These are phyloP conservation scores for Anneissia japonica DNA, from an alignment of 35 echinoderm and acorn worm species.

Conservation along the genomic window DNA sequence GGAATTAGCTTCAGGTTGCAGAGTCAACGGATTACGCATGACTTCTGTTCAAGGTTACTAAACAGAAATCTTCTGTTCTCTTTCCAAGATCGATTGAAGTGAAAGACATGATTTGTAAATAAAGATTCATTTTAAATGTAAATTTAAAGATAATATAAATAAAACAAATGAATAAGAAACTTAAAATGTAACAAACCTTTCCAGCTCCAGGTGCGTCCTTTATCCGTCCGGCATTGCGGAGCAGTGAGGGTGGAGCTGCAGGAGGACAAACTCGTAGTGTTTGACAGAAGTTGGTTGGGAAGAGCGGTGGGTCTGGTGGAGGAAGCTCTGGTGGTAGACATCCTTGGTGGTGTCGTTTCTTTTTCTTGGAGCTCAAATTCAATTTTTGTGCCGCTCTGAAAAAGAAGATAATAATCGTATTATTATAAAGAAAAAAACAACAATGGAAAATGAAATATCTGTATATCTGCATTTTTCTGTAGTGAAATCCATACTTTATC, in stretches of 20 bases:
- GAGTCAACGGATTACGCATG: no score
- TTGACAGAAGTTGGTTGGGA: conserved; percentile 91
- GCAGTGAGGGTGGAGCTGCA: conserved; percentile 69
- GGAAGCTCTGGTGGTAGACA: conserved; percentile 9
- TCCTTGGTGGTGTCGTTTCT: conserved; percentile 52
- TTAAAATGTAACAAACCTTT: conserved; percentile 86
- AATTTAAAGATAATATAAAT: background rate
- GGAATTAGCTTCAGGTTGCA: no score
- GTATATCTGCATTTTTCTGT: no score
- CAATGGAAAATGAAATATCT: no score
- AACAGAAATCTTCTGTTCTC: background rate
- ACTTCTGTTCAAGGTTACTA: background rate
- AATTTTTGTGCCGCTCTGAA: conserved; percentile 98
- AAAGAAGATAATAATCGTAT: no score
- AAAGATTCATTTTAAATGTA: no score
- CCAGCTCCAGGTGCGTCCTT: conserved; percentile 95
- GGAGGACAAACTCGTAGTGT: conserved; percentile 69
- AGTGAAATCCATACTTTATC: no score
- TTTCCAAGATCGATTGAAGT: background rate
- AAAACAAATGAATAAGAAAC: background rate
- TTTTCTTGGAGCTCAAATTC: conserved; percentile 95
- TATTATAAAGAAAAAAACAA: no score
- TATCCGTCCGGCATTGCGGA: conserved; percentile 66
- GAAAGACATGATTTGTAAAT: no score
- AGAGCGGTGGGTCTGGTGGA: conserved; percentile 70